A percentile compares a stretch with the other conserved stretches of the same genome.
Conservation (phyloP, 2,797 vertebrate species). For the Brachyalestes nurse region DNA sequence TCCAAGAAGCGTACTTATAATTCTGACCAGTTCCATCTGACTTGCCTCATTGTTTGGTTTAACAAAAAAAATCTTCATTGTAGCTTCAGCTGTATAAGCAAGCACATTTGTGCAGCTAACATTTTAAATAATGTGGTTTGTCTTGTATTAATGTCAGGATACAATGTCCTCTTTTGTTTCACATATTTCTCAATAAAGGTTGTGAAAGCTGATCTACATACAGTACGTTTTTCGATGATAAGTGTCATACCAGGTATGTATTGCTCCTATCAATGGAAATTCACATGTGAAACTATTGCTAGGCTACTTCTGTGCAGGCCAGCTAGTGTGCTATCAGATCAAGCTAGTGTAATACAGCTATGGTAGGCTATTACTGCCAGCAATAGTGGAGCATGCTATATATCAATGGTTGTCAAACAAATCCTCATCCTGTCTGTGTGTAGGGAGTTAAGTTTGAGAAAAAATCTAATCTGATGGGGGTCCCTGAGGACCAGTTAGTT, state of each 20-base stretch:
- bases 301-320: neutral
- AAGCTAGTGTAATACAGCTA: neutral
- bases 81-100: neutral
- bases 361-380: neutral
- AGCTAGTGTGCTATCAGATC: neutral
- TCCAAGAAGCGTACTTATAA: neutral
- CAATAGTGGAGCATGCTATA: neutral
- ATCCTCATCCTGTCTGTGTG: too few species aligned
- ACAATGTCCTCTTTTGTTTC: conserved; percentile 4
- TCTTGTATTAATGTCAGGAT: neutral
- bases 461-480: too few species aligned
- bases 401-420: neutral
- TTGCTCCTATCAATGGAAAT: neutral
- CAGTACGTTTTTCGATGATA: neutral
- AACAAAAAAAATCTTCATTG: neutral
- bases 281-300: neutral
- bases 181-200: neutral
- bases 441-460: too few species aligned
- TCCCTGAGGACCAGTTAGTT: too few species aligned
- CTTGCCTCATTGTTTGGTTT: neutral
- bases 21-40: neutral
- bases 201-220: neutral
- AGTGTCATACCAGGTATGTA: neutral
- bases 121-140: neutral
- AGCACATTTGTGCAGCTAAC: neutral